Base-by-base conservation (phyloP, 2,888 invertebrate genomes). In the Teleogryllus oceanicus region DNA sequence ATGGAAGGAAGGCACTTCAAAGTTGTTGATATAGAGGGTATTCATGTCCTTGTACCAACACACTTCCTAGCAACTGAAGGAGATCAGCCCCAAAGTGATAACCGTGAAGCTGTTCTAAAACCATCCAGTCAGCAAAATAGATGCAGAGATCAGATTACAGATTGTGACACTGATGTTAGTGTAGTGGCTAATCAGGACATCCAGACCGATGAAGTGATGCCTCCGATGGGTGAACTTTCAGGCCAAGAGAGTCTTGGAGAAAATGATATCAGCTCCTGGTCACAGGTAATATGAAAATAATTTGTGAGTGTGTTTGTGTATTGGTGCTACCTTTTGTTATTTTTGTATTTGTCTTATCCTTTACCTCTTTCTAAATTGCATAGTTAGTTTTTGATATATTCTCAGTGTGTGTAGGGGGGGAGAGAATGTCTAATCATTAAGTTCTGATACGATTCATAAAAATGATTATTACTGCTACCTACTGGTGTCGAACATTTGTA, bases 181-280 rank as follows among this genome's bases (percentile, higher is more conserved):
- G 13, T 74, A 16, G 49, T 50, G 86, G 82, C 86, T 80, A 90
- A 90, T 83, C 87, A 94, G 77, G 93, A 94, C 85, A 95, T 96
- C 84, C 91, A 94, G 84, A 92, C 95, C 0, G 95, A 96, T 85
- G 96, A 96, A 86, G 92, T 92, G 83, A 95, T 96, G 94, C 95
- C 96, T 74, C 93, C 95, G 0, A 91, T 94, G 82, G 95, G 95
- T 1, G 96, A 96, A 87, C 90, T 96, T 75, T 95, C 94, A 18
- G 95, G 94, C 20, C 95, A 95, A 86, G 96, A 95, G 86, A 94
- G 94, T 87, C 93, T 94, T 85, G 94, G 94, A 16, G 93, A 93
- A 83, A 93, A 93, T 85, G 94, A 94, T 84, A 91, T 91, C 20
- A 91, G 93, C 2, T 94, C 94, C 91, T 92, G 91, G 87, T 91